Evolutionary conservation across 2,797 vertebrate genomes (phyloP), one percentile per base, ranked within the genome.

Genomic region (Anguilla anguilla): DNA sequence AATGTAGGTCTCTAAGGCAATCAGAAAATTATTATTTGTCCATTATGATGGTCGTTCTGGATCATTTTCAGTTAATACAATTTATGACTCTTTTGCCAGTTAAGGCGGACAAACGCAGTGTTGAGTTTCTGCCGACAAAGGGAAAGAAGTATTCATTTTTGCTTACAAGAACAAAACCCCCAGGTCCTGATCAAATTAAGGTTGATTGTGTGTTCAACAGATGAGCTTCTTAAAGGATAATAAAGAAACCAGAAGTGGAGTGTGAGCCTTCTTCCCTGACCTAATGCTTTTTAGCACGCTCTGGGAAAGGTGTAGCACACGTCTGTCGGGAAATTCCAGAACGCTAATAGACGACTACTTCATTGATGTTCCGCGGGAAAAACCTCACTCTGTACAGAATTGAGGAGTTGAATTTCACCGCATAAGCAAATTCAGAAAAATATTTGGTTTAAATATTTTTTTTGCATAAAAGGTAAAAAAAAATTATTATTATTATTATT

Each of bases 81-180:
- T 96, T 96, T 92, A 90, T 89, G 88, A 87, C 89, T 90, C 91
- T 92, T 94, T 92, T 94, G 92, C 93, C 88, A 92, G 91, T 87
- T 90, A 95, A 93, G 93, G 93, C 91, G 90, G 86, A 93, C 89
- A 90, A 90, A 90, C 86, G 85, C 53, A 93, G 96, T 96, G 93
- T 97, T 94, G 92, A 95, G 96, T 97, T 97, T 96, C 96, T 97
- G 96, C 96, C 89, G 95, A 97, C 96, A 92, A 95, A 96, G 95
- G 94, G 92, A 96, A 96, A 95, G 93, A 96, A 96, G 96, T 96
- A 96, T 96, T 96, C 95, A 97, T 96, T 97, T 97, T 95, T 96
- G 96, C 96, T 97, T 97, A 97, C 96, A 96, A 96, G 94, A 95
- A 95, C 91, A 96, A 95, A 96, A 95, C 93, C 92, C 93, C 92